A percentile compares a stretch with the other conserved stretches of the same genome.
phyloP scores from a whole-genome alignment of 2,797 vertebrate species.

The Tangara arthus region DNA sequence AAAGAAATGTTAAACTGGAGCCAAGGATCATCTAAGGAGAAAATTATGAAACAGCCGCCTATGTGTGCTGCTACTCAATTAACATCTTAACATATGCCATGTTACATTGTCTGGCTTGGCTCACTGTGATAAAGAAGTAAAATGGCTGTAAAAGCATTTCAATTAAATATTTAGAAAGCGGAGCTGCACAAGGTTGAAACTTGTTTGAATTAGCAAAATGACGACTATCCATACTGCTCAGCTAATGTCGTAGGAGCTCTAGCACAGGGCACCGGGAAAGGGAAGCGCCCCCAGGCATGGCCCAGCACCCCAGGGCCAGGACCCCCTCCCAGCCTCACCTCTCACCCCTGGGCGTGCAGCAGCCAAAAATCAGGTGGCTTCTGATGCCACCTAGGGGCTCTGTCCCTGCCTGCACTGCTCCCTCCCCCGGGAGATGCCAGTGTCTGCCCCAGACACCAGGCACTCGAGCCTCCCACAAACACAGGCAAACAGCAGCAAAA shows the following conservation, averaged over 20 bases:
- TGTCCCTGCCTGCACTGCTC: slow-evolving; percentile 1
- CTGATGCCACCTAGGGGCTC: slow-evolving; percentile 58
- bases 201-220: background rate
- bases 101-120: slow-evolving; percentile 49
- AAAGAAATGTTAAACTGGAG: slow-evolving; percentile 52
- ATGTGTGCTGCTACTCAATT: slow-evolving; percentile 44
- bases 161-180: slow-evolving; percentile 62
- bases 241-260: background rate
- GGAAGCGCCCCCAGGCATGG: background rate
- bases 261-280: background rate
- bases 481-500: background rate
- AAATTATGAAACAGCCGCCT: slow-evolving; percentile 42
- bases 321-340: background rate
- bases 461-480: background rate
- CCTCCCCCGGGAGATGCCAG: background rate
- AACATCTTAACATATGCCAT: slow-evolving; percentile 57
- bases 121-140: slow-evolving; percentile 32
- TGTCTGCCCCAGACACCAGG: background rate
- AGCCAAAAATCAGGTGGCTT: background rate
- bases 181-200: background rate
- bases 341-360: background rate
- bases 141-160: slow-evolving; percentile 57
- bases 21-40: slow-evolving; percentile 54
- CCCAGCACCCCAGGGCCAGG: background rate
- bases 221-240: background rate